Evolutionary conservation across 2,797 vertebrate species (phyloP), one percentile per base, ranked within the genome.

Genomic region (Rhinichthys osculus): DNA sequence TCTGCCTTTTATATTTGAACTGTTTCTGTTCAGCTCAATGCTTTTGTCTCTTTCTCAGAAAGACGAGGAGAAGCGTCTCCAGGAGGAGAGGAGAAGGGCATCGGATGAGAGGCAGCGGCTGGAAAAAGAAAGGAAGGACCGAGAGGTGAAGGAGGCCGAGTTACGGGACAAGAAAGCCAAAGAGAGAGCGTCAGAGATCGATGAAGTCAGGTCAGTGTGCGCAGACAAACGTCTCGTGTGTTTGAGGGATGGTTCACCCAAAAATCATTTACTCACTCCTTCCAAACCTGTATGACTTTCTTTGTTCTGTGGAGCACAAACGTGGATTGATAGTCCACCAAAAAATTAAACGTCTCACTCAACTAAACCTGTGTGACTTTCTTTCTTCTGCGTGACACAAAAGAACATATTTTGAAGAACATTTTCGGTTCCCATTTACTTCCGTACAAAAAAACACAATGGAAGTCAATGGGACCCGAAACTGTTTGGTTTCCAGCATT

Each of bases 11-110:
- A 33, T 33, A 11, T 69, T 21, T 69, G 4, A 23, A 17, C n/a
- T n/a, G 7, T 69, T 66, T 16, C 14, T 66, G 14, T 66, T 72
- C 40, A 3, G 33, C 47, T 30, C 7, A 74, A 76, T 67, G 23
- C 42, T 66, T 83, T 67, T 52, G 72, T 69, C 21, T 73, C 21
- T 82, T 62, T 57, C 79, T 76, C 83, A 98, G 98, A 98, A 96
- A 95, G 98, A 99, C 0, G 98, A 99, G 88, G 98, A 98, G 92
- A 96, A 95, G 85, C 96, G 98, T 0, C 94, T 96, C 0, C 92
- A 95, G 88, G 97, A 97, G 91, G 98, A 99, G 88, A 95, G 95
- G 81, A 93, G 92, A 80, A 95, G 94, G 67, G 94, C 86, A 0
- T 95, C 95, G 1, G 95, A 97, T 16, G 97, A 98, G 87, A 95